Base-by-base conservation (phyloP, 2,797 vertebrate species). In the Alca torda region DNA sequence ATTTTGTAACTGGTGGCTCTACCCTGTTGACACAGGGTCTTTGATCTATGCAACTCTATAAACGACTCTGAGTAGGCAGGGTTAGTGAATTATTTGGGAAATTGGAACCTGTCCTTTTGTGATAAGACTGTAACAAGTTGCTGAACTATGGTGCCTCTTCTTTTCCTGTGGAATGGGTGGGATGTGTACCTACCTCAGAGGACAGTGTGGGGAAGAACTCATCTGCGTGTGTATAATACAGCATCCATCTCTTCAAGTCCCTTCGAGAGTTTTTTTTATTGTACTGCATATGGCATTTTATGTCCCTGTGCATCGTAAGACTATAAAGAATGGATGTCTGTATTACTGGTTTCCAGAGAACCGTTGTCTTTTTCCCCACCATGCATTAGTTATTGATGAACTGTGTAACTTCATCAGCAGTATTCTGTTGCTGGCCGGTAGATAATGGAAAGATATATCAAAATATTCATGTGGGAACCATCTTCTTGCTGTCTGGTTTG, bases 301-400 rank as follows among this genome's bases (percentile, higher is more conserved):
- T 25, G 43, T 64, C 48, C 84, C 48, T 81, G 31, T 91, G 84
- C 69, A 16, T 72, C 5, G 0, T 51, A 68, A 48, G 53, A 23
- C 24, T 69, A 3, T 43, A 16, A 20, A 56, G 56, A 60, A 51
- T 46, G 84, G 60, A 28, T 64, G 23, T 60, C 37, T 82, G 48
- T 85, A 28, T 67, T 92, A 24, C 59, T 86, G 65, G 18, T 81
- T 83, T 80, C 60, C 53, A 78, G 93, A 61, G 54, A 46, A 51
- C 46, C n/a, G 30, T 68, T 93, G 70, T 72, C 48, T 63, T 63
- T 75, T 72, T 70, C 72, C 79, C 75, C 53, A 24, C 8, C 6
- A 6, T 3, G 4, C 75, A 63, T 90, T 89, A 93, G 90, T 70
- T 94, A 86, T 51, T 92, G 90, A 92, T 93, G 91, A 95, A 54